These are phyloP conservation scores for Epizoanthus ramosus DNA, from an alignment of 92 coral and sea anemone species.

Conservation along the genomic window DNA sequence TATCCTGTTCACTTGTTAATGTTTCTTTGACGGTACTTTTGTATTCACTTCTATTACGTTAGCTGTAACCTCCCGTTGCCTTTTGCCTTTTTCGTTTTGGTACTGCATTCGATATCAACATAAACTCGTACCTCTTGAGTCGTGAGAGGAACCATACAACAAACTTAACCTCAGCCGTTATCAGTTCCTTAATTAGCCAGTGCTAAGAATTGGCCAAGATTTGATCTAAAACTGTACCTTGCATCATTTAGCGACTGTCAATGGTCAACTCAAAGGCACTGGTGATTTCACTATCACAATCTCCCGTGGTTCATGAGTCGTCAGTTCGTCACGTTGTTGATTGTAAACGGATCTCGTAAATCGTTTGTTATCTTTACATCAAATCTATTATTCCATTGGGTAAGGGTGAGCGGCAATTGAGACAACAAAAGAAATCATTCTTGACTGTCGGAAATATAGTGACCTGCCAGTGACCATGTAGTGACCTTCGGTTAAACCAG, in stretches of 20 bases:
- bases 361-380: constrained; percentile 15
- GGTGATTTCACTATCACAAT: not conserved
- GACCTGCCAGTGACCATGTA: not conserved
- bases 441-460: not conserved
- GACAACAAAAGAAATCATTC: not conserved
- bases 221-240: not conserved
- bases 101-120: not conserved
- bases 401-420: not conserved
- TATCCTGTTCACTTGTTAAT: not conserved
- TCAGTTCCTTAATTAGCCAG: not conserved
- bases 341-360: constrained; percentile 15
- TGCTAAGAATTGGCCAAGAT: not conserved
- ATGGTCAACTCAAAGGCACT: no score
- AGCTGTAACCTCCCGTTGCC: not conserved
- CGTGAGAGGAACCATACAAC: not conserved
- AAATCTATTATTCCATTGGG: constrained; percentile 7
- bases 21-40: not conserved
- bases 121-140: not conserved
- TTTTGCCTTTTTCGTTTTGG: not conserved
- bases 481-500: constrained; percentile 8
- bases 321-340: constrained; percentile 21
- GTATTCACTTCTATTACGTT: not conserved
- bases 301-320: constrained; percentile 3
- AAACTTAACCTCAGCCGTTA: not conserved
- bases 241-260: constrained; percentile 1